These are phyloP conservation scores for Agonopterix alstromeriana DNA, from an alignment of 2,888 invertebrate genomes.

Conservation along the genomic window DNA sequence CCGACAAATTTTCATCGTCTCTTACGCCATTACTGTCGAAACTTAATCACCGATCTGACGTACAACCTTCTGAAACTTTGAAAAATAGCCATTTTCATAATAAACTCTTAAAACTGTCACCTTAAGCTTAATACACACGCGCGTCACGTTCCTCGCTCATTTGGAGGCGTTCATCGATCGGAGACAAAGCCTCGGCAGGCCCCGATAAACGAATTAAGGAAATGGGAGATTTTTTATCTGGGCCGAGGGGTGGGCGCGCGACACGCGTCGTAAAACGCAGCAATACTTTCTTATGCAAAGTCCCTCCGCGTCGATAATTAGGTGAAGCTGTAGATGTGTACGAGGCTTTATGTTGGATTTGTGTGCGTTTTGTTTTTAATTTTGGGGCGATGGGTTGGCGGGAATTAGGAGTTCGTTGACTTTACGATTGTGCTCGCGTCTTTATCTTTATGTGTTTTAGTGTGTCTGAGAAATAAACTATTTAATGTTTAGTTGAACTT, in stretches of 20 bases:
- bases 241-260: conserved; percentile 46
- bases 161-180: conserved; percentile 73
- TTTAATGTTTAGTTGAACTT: background rate
- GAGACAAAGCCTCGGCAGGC: conserved; percentile 71
- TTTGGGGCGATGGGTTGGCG: conserved; percentile 28
- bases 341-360: conserved; percentile 37
- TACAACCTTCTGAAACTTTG: background rate
- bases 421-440: conserved; percentile 6
- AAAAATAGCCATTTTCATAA: conserved; percentile 2
- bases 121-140: conserved; percentile 69
- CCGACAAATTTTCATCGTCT: too few relatives aligned
- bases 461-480: background rate
- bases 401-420: conserved; percentile 19
- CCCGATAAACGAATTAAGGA: conserved; percentile 78
- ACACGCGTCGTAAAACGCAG: conserved; percentile 75
- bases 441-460: conserved; percentile 7
- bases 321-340: conserved; percentile 57
- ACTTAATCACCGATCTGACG: too few relatives aligned
- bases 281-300: conserved; percentile 76
- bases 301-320: conserved; percentile 71
- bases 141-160: conserved; percentile 71
- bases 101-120: conserved; percentile 17
- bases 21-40: too few relatives aligned
- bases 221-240: conserved; percentile 77
- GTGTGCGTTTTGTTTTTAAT: conserved; percentile 65